Evolutionary conservation across 2,888 invertebrate genomes (phyloP).

Genomic region (Oxytorus armatus): DNA sequence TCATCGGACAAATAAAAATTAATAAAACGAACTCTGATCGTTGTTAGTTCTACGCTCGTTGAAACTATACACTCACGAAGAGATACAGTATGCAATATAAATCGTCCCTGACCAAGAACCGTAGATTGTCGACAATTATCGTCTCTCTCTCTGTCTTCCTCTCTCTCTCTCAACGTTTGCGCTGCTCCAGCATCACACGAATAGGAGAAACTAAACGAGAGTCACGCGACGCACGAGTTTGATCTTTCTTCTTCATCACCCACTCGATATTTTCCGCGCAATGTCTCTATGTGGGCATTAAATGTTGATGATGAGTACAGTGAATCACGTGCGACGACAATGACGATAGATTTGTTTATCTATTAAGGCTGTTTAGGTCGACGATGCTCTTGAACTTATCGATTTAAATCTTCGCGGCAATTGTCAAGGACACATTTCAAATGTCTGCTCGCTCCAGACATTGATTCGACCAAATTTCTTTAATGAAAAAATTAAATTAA

Average conservation of each 20-base stretch:
- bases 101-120: conserved; percentile 43
- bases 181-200: not conserved
- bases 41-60: not conserved
- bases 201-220: conserved; percentile 29
- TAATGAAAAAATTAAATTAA: not conserved
- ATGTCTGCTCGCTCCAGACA: not conserved
- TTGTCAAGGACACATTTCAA: conserved; percentile 36
- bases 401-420: conserved; percentile 42
- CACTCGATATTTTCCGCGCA: not conserved
- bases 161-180: not conserved
- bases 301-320: conserved; percentile 21
- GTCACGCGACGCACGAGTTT: conserved; percentile 2
- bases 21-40: conserved; percentile 9
- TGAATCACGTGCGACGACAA: conserved; percentile 30
- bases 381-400: conserved; percentile 65
- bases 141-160: conserved; percentile 14
- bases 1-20: not conserved
- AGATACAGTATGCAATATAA: not conserved
- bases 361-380: conserved; percentile 45
- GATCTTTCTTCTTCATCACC: not conserved
- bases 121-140: conserved; percentile 72
- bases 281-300: not conserved
- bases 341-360: conserved; percentile 38
- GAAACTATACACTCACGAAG: conserved; percentile 6
- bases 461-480: not conserved